Base-by-base conservation (phyloP, 1,140 invertebrate genomes). In the Polyergus mexicanus region DNA sequence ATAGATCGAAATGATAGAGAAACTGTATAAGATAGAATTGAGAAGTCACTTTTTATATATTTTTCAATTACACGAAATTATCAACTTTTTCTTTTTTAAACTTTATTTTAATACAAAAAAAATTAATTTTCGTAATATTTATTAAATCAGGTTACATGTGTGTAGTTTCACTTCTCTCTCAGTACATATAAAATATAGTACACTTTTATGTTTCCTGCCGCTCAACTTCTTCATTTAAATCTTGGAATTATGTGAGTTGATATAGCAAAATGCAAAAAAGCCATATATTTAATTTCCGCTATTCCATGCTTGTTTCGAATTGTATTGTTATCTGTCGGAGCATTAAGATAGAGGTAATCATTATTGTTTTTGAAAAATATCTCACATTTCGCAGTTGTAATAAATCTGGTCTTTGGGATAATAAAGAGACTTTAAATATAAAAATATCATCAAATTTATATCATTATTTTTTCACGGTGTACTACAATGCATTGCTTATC, bases 281-380 rank as follows among this genome's bases (percentile, higher is more conserved):
- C 35, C 7, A 28, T 8, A 16, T 19, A 32, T 35, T 51, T 47
- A 56, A 11, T 19, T 19, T 25, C 5, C 13, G 8, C 3, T 47
- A 35, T 25, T 16, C 25, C 41, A 25, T 10, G 8, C 7, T 66
- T 38, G 2, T 78, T 35, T 35, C 1, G 10, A 16, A 65, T 35
- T n/a, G 0, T n/a, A 44, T 32, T 8, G 7, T 66, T 38, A 44
- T 6, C 25, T 28, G 16, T 13, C 8, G n/a, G 8, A 68, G 19
- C 1, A 19, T 68, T 22, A 56, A 78, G 7, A 32, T 25, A 65
- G 13, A 80, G 19, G 28, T 69, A 54, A 56, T 69, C 35, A n/a
- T 22, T 68, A 68, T 22, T 68, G 51, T 68, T 62, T 51, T 22
- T 19, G 7, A 68, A 68, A 63, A 68, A 51, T 51, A 66, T 78